Conservation (phyloP, 1,140 invertebrate species). For the Bombyx mori region ASM3026992v2 NC_085113.1:4488001-4488500, state of each 20-base stretch:
- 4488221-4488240: constrained; percentile 43
- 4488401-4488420: too few relatives aligned
- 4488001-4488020: not conserved
- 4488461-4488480: too few relatives aligned
- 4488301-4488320: constrained; percentile 14
- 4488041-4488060: not conserved
- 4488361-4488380: too few relatives aligned
- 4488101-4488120: too few relatives aligned
- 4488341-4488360: too few relatives aligned
- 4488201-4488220: constrained; percentile 13
- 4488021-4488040: not conserved
- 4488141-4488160: constrained; percentile 8
- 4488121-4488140: not conserved
- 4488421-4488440: too few relatives aligned
- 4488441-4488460: too few relatives aligned
- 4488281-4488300: constrained; percentile 29
- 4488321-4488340: too few relatives aligned
- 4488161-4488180: constrained; percentile 45
- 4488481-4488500: too few relatives aligned
- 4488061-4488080: not conserved
- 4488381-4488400: too few relatives aligned
- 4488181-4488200: constrained; percentile 30
- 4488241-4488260: constrained; percentile 37
- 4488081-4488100: not conserved
- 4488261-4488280: constrained; percentile 22